Evolutionary conservation across 1,140 invertebrate genomes (phyloP), one percentile per base, ranked within the genome.

Genomic region (Hyposmocoma kahamanoa): DNA sequence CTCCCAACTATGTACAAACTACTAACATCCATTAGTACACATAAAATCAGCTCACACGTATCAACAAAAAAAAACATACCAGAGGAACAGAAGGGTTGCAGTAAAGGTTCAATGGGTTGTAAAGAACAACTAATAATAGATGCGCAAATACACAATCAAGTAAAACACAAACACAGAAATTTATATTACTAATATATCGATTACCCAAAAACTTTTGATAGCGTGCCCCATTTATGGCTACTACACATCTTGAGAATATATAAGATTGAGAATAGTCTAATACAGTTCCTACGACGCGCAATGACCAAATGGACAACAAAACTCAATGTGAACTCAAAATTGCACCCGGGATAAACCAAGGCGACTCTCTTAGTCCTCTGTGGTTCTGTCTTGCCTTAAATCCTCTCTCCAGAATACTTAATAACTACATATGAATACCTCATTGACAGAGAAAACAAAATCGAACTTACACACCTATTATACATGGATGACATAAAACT

Each of bases 21-120:
- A 4, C 11, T 24, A 2, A 47, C 45, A 38, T 13, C 45, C 6
- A 38, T 30, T 24, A 47, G 22, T 10, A 19, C 18, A 10, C 0
- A 24, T 15, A 3, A 38, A 1, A 47, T 47, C 10, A 24, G 39
- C 15, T 1, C 21, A 22, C 45, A 47, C n/a, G 22, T 26, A 1
- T 15, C n/a, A 1, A 10, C 6, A 21, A 20, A 47, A 13, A 38
- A 47, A 10, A 22, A 38, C 3, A n/a, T 47, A 15, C 32, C 45
- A 20, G 45, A 47, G 26, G 22, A 47, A 24, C 45, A 47, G 17
- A 47, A 47, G 26, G 45, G 45, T 1, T 47, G 45, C 32, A 30
- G 45, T 24, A 34, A 38, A 24, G 1, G 10, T n/a, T 38, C 32
- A 13, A 19, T 21, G 26, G 45, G 26, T 5, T 47, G 24, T 10